Percentiles rank a stretch among this genome's conserved stretches.
Conservation (phyloP, 1,140 invertebrate genomes). For the Aphis gossypii region DNA sequence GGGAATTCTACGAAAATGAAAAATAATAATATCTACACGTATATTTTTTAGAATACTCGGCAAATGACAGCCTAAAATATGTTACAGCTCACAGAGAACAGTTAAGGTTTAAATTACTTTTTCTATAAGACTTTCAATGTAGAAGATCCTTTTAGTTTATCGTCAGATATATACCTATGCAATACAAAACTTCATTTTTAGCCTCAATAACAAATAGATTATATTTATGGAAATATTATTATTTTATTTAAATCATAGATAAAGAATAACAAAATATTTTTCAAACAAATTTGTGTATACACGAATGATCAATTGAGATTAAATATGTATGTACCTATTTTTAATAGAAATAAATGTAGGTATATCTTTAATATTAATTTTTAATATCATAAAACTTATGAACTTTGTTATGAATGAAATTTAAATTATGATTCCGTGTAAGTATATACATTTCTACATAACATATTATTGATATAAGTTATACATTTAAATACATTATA, state of each 20-base stretch:
- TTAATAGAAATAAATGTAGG: too few relatives aligned
- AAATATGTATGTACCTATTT: too few relatives aligned
- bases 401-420: not conserved
- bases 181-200: not conserved
- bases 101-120: slow-evolving; percentile 9
- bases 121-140: not conserved
- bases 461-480: not conserved
- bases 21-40: not conserved
- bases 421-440: not conserved
- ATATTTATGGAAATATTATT: not conserved
- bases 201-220: not conserved
- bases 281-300: too few relatives aligned
- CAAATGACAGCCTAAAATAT: not conserved
- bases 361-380: too few relatives aligned
- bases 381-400: not conserved
- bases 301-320: too few relatives aligned
- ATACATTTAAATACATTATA: not conserved
- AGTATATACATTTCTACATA: not conserved
- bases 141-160: not conserved
- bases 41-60: not conserved
- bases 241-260: not conserved
- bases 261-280: too few relatives aligned
- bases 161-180: not conserved
- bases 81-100: not conserved
- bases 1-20: not conserved